Conservation (phyloP, 2,888 invertebrate genomes). For the Gisinianus flammeolus region DNA sequence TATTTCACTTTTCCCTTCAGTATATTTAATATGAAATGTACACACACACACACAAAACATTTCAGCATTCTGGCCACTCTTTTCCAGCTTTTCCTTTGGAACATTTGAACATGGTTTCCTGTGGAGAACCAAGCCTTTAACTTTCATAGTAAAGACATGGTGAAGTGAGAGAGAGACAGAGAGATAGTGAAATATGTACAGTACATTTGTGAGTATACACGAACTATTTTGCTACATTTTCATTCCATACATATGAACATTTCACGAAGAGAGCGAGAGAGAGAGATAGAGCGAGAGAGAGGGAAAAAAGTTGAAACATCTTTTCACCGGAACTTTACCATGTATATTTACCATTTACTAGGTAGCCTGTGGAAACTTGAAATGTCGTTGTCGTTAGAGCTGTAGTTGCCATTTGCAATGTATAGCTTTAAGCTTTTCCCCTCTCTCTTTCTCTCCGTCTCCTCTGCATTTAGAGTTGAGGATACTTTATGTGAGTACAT, state of each 20-base stretch:
- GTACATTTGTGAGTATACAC: too few species aligned
- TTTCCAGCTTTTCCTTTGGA: too few species aligned
- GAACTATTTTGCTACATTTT: too few species aligned
- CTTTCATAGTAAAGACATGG: not conserved
- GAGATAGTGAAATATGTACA: too few species aligned
- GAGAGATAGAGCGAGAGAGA: not conserved
- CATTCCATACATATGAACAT: too few species aligned
- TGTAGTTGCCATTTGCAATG: too few species aligned
- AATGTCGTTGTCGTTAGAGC: not conserved
- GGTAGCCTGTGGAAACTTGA: constrained; percentile 14
- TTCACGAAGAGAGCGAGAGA: not conserved
- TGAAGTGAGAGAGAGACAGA: not conserved
- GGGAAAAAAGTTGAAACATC: constrained; percentile 21
- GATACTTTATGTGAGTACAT: too few species aligned
- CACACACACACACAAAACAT: too few species aligned
- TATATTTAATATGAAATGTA: too few species aligned
- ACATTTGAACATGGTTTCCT: constrained; percentile 28
- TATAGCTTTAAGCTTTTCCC: constrained; percentile 6
- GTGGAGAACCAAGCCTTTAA: not conserved
- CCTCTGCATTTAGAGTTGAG: too few species aligned
- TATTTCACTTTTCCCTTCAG: too few species aligned
- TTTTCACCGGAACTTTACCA: constrained; percentile 24
- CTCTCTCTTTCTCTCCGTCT: constrained; percentile 1
- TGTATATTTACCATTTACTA: too few species aligned
- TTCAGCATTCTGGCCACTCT: not conserved